These are phyloP conservation scores for Actenoides lindsayi DNA, from an alignment of 2,113 vertebrate genomes.

Conservation along the genomic window DNA sequence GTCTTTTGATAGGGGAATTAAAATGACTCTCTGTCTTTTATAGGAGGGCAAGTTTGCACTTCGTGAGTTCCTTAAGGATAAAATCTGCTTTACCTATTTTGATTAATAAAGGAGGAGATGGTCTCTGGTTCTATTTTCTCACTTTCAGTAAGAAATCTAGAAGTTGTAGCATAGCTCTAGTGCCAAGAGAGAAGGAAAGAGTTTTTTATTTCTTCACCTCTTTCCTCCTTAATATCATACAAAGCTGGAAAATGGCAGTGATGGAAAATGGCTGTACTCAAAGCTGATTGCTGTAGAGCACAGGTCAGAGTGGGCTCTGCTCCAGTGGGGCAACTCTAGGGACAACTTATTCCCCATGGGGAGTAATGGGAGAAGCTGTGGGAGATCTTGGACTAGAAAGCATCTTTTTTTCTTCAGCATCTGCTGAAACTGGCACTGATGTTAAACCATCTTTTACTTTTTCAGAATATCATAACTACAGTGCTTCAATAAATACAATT, in stretches of 20 bases:
- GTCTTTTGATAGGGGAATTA: background rate
- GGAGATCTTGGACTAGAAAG: background rate
- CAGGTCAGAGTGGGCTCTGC: background rate
- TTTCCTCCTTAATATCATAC: background rate
- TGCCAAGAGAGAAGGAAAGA: background rate
- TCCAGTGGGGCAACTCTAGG: background rate
- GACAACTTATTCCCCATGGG: background rate
- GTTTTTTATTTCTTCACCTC: background rate
- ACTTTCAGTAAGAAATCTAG: background rate
- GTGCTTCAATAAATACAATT: background rate
- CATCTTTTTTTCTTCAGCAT: background rate
- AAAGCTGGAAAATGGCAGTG: background rate
- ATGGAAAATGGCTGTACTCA: background rate
- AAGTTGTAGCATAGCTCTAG: background rate
- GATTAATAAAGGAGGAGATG: background rate
- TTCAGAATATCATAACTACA: background rate
- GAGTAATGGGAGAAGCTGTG: background rate
- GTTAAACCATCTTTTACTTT: background rate
- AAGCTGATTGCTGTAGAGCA: background rate
- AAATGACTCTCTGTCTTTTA: background rate
- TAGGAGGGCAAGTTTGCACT: background rate
- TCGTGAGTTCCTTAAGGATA: background rate
- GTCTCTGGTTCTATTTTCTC: background rate
- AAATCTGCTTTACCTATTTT: background rate
- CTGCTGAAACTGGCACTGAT: background rate